Evolutionary conservation across 1,140 invertebrate genomes (phyloP), one percentile per base, ranked within the genome.

Genomic region (Nasonia vitripennis): DNA sequence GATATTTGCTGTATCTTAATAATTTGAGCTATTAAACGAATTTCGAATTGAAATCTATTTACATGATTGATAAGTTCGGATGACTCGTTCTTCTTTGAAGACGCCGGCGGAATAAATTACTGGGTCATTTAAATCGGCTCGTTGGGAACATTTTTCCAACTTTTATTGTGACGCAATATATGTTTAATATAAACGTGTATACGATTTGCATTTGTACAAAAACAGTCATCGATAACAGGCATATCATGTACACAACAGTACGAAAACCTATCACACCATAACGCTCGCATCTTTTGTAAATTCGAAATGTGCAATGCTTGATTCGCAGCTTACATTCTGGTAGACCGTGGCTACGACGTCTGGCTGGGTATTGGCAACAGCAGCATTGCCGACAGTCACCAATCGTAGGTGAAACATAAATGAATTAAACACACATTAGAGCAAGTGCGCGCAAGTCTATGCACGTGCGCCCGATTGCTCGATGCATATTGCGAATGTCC

Each of bases 311-410:
- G 17, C 55, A 62, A n/a, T 9, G 17, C 68, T 12, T 51, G 27
- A 31, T 48, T 84, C 51, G 4, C 81, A 94, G 94, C 91, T 0
- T 94, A 94, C 86, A 91, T 94, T 80, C 89, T 95, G 27, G 93
- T 93, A 6, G 94, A 95, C 89, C 89, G 89, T 79, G 94, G 93
- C 34, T 95, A 93, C 85, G 94, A 95, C 87, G 94, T 95, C 2
- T 95, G 94, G 94, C 86, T 95, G 73, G 94, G 94, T 4, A 87
- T 90, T 67, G 90, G 90, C 75, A 91, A 91, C 84, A 88, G 87
- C 11, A 91, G 82, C 41, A 87, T 90, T 71, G 87, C 88, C 2
- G 89, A 90, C 84, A 87, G 88, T 89, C 82, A 83, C 27, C 82
- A 84, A 85, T 89, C 89, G 91, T 91, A 88, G 88, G 90, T 86